Evolutionary conservation across 92 coral and sea anemone genomes (phyloP).

Genomic region (Epizoanthus ramosus): DNA sequence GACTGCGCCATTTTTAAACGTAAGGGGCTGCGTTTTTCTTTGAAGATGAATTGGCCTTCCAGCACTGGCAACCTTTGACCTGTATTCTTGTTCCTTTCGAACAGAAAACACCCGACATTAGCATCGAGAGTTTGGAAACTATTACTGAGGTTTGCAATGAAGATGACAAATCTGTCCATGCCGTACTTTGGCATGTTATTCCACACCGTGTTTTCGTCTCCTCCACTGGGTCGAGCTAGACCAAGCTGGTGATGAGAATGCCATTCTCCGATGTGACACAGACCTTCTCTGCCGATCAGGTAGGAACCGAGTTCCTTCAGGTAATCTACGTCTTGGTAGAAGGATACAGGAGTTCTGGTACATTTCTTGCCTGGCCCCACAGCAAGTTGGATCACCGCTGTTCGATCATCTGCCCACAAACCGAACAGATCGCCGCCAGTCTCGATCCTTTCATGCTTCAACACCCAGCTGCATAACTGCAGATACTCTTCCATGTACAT

Average conservation of each 20-base stretch:
- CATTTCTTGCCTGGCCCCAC: conserved; percentile 81
- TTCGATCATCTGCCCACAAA: conserved; percentile 74
- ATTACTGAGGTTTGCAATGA: conserved; percentile 69
- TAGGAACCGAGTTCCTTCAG: conserved; percentile 63
- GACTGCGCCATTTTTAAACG: background rate
- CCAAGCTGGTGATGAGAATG: conserved; percentile 87
- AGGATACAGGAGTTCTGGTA: conserved; percentile 60
- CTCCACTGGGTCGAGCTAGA: conserved; percentile 76
- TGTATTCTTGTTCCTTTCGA: conserved; percentile 40
- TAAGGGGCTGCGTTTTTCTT: conserved; percentile 22
- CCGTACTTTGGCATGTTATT: conserved; percentile 73
- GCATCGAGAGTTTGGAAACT: background rate
- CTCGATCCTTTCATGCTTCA: conserved; percentile 62
- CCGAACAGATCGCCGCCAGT: conserved; percentile 92
- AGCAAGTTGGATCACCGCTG: conserved; percentile 76
- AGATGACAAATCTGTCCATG: conserved; percentile 67
- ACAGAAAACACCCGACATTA: conserved; percentile 65
- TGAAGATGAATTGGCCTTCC: conserved; percentile 38
- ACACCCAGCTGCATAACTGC: conserved; percentile 57
- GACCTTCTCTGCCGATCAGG: conserved; percentile 64
- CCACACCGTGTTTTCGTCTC: conserved; percentile 89
- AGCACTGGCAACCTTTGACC: conserved; percentile 51
- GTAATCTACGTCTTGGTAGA: conserved; percentile 80
- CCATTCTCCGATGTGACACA: conserved; percentile 94
- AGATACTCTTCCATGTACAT: background rate